These are phyloP conservation scores for Cephus nigrinus DNA, from an alignment of 2,888 invertebrate genomes.

Conservation along the genomic window DNA sequence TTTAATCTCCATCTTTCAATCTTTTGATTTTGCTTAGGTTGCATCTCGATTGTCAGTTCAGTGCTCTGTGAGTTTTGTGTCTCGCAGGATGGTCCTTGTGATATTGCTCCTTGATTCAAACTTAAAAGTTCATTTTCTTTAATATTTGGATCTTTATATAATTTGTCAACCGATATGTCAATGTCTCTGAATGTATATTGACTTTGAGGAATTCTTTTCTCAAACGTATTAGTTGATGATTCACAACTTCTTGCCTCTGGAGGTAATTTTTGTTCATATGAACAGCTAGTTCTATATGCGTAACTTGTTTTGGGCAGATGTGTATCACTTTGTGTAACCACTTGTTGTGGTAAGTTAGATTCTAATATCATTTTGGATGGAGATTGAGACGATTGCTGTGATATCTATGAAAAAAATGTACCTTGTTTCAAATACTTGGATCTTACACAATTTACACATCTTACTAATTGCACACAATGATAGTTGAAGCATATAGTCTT, in stretches of 20 bases:
- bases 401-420: background rate
- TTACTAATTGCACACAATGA: background rate
- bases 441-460: background rate
- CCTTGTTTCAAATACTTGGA: background rate
- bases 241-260: background rate
- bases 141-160: background rate
- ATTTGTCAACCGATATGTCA: background rate
- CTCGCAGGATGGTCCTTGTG: background rate
- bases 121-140: background rate
- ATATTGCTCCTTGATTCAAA: background rate
- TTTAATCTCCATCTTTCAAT: slow-evolving; percentile 37
- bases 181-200: background rate
- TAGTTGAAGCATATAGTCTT: background rate
- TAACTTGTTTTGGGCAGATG: background rate
- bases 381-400: background rate
- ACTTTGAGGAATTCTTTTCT: background rate
- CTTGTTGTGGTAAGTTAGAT: background rate
- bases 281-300: background rate
- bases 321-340: background rate
- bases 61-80: slow-evolving; percentile 23
- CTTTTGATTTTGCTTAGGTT: slow-evolving; percentile 25
- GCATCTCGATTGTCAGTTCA: slow-evolving; percentile 3
- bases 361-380: background rate
- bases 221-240: background rate
- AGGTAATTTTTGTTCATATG: background rate